These are phyloP conservation scores for Archips xylosteana DNA, from an alignment of 2,888 invertebrate species.

Conservation along the genomic window DNA sequence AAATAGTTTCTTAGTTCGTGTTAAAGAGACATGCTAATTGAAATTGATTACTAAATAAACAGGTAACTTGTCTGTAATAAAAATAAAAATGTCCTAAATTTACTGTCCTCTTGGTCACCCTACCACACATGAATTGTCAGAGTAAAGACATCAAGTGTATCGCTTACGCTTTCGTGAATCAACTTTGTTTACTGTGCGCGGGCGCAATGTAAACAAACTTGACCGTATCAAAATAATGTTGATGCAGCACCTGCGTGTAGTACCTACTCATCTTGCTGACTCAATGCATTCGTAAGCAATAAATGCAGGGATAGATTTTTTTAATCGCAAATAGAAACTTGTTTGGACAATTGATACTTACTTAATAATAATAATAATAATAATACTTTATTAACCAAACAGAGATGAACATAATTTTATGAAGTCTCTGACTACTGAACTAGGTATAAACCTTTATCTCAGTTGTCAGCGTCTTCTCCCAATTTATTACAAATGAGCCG, in stretches of 20 bases:
- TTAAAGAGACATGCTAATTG: too few species aligned
- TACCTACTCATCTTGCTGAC: neutral
- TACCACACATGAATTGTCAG: conserved; percentile 27
- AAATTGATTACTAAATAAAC: neutral
- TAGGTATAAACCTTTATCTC: too few species aligned
- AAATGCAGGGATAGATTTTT: neutral
- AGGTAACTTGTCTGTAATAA: neutral
- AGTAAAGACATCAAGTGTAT: conserved; percentile 4
- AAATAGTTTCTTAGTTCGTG: too few species aligned
- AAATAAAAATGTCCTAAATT: neutral
- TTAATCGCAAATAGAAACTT: neutral
- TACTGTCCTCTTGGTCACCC: conserved; percentile 22
- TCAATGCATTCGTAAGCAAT: neutral
- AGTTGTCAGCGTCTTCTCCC: too few species aligned
- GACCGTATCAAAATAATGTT: neutral
- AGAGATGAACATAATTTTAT: too few species aligned
- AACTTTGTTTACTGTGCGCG: conserved; percentile 1
- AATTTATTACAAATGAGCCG: too few species aligned
- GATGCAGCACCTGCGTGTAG: neutral
- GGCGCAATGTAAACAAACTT: neutral
- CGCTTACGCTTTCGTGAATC: conserved; percentile 5
- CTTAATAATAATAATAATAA: too few species aligned
- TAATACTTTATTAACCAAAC: too few species aligned
- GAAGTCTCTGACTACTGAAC: too few species aligned
- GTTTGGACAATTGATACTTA: neutral